Percentiles rank a stretch among this genome's conserved stretches.
Conservation (phyloP, 2,113 vertebrate genomes). For the Scatophagus argus region DNA sequence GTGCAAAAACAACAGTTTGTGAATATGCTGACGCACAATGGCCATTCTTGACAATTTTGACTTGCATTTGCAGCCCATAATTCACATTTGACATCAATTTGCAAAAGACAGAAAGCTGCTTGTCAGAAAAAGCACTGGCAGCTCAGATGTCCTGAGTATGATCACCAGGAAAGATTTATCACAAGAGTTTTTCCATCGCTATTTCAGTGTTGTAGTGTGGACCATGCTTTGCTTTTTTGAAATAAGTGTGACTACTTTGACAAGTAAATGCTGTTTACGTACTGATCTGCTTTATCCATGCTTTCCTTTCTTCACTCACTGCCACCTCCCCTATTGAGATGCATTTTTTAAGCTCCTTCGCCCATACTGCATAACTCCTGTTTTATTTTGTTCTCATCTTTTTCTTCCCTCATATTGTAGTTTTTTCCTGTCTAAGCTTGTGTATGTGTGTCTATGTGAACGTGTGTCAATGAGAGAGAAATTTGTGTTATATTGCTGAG, state of each 20-base stretch:
- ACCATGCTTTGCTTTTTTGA: too few relatives aligned
- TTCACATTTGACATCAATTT: neutral
- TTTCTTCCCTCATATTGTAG: conserved; percentile 46
- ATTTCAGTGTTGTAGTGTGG: neutral
- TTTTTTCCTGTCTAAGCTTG: conserved; percentile 1
- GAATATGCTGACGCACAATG: neutral
- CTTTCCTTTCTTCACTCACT: conserved; percentile 2
- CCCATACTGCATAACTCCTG: conserved; percentile 11
- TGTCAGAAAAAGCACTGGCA: neutral
- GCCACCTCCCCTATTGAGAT: conserved; percentile 34
- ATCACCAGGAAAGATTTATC: neutral
- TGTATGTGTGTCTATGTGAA: conserved; percentile 8
- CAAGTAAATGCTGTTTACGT: conserved; percentile 49
- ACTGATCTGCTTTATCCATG: conserved; percentile 14
- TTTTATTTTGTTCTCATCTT: conserved; percentile 50
- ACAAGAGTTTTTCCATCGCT: neutral
- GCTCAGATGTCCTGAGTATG: neutral
- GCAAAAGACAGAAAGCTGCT: conserved; percentile 1
- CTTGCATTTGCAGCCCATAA: neutral
- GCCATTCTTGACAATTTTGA: neutral
- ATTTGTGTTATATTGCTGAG: conserved; percentile 70
- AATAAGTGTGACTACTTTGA: conserved; percentile 12
- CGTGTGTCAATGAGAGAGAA: conserved; percentile 39
- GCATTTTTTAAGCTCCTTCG: conserved; percentile 28
- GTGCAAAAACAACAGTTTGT: neutral